Conservation (phyloP, 2,113 vertebrate genomes). For the Aphelocoma coerulescens region DNA sequence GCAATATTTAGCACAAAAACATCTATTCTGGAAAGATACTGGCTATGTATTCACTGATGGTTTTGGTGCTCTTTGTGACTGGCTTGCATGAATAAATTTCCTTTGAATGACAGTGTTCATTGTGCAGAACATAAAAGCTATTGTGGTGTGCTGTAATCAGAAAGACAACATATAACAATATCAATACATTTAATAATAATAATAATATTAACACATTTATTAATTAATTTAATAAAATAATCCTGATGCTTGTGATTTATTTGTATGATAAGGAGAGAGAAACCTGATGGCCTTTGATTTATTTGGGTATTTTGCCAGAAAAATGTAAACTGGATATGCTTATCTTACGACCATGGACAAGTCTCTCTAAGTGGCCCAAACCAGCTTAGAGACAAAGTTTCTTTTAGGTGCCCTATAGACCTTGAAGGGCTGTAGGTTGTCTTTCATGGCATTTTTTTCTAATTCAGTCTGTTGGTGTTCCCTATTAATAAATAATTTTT, state of each 20-base stretch:
- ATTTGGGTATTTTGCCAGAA: neutral
- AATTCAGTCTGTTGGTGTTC: neutral
- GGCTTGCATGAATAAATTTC: neutral
- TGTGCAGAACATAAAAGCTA: neutral
- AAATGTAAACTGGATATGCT: accelerated
- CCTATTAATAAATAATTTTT: neutral
- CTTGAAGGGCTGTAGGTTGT: neutral
- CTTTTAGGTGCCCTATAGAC: neutral
- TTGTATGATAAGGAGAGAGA: neutral
- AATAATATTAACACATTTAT: neutral
- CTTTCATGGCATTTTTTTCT: neutral
- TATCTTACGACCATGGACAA: accelerated
- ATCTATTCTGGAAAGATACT: neutral
- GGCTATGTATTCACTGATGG: neutral
- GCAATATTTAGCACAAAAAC: neutral
- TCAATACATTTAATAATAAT: too few species aligned
- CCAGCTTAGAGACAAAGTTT: neutral
- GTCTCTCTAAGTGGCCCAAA: neutral
- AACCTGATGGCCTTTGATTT: neutral
- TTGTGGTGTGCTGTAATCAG: neutral
- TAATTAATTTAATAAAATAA: neutral
- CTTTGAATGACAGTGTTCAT: neutral
- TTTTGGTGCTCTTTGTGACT: neutral
- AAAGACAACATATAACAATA: neutral
- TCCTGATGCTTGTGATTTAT: neutral